These are phyloP conservation scores for Saturnia pavonia DNA, from an alignment of 2,888 invertebrate genomes.

Conservation along the genomic window DNA sequence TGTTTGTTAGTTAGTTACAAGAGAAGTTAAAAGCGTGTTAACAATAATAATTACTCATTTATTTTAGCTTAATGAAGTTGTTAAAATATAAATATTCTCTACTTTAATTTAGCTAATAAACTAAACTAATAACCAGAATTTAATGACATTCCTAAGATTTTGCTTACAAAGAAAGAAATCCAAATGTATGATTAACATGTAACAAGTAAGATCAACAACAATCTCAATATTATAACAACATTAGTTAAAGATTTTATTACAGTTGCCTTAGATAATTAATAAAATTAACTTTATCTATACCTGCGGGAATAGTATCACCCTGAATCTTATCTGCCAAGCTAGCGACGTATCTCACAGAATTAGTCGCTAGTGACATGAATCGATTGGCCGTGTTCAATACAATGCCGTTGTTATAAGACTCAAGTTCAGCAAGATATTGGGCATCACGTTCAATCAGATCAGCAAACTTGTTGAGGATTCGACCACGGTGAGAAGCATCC, in stretches of 20 bases:
- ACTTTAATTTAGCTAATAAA: too few species aligned
- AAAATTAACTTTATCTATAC: constrained; percentile 20
- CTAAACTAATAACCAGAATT: not conserved
- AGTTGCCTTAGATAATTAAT: not conserved
- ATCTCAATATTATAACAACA: not conserved
- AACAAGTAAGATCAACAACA: not conserved
- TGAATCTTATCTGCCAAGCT: constrained; percentile 95
- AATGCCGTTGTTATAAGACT: constrained; percentile 96
- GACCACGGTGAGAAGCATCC: constrained; percentile 90
- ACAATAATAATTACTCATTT: too few species aligned
- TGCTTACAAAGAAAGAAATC: not conserved
- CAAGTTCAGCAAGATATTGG: constrained; percentile 89
- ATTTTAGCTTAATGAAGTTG: too few species aligned
- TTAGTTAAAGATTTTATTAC: not conserved
- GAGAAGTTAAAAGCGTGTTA: too few species aligned
- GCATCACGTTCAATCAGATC: constrained; percentile 89
- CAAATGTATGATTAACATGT: not conserved
- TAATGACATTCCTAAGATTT: not conserved
- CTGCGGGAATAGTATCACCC: constrained; percentile 73
- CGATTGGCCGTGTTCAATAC: constrained; percentile 83
- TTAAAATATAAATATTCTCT: too few species aligned
- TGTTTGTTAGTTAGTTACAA: too few species aligned
- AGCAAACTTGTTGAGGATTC: constrained; percentile 86
- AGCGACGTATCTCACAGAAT: constrained; percentile 87
- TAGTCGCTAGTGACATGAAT: constrained; percentile 75